A percentile compares a stretch with the other conserved stretches of the same genome.
Conservation (phyloP, 92 coral and sea anemone genomes). For the Montipora capitata region DNA sequence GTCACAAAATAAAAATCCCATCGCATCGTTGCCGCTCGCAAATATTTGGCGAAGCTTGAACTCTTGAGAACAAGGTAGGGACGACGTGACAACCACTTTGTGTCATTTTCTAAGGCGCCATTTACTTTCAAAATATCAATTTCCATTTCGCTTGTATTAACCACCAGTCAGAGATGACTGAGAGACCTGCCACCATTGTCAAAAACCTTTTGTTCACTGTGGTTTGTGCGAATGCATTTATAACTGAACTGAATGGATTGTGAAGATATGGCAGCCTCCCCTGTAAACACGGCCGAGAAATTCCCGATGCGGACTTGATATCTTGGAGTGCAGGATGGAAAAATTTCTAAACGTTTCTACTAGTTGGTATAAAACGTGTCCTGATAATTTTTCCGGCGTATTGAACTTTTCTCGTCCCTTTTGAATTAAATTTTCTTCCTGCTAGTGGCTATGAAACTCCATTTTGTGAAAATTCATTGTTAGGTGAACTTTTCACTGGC, state of each 20-base stretch:
- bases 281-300: not conserved
- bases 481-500: not conserved
- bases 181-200: slow-evolving; percentile 35
- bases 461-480: not conserved
- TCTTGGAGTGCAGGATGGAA: no score
- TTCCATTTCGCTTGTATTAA: slow-evolving; percentile 44
- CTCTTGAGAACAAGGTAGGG: not conserved
- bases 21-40: not conserved
- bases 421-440: not conserved
- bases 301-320: no score
- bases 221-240: slow-evolving; percentile 22
- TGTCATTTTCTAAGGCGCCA: not conserved
- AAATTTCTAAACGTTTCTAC: no score
- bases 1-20: not conserved
- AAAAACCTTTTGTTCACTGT: slow-evolving; percentile 16
- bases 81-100: slow-evolving; percentile 5
- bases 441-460: not conserved
- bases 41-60: not conserved
- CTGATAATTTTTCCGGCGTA: no score
- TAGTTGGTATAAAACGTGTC: no score
- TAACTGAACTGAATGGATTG: slow-evolving; percentile 15
- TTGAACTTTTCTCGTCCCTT: not conserved
- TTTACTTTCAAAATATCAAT: slow-evolving; percentile 18
- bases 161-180: slow-evolving; percentile 38
- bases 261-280: not conserved